These are phyloP conservation scores for Dasypus novemcinctus DNA, from an alignment of 2,113 vertebrate species.

Conservation along the genomic window DNA sequence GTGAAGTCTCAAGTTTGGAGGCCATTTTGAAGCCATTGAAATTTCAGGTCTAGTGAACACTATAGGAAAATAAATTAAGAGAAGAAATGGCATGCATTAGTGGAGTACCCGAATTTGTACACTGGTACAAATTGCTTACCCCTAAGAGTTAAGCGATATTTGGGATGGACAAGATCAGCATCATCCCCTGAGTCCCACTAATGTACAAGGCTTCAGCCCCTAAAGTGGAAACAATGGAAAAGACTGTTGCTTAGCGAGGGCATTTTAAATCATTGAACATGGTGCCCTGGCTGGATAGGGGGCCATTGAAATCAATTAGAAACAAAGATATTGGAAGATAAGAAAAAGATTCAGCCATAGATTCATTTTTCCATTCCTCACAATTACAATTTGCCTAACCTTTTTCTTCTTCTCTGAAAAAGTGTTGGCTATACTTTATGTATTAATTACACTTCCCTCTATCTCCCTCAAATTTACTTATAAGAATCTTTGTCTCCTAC, in stretches of 20 bases:
- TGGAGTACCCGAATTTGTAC: too few species aligned
- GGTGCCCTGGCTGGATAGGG: too few species aligned
- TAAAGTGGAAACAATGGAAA: background rate
- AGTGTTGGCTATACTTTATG: background rate
- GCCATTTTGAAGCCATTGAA: background rate
- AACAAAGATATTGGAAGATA: background rate
- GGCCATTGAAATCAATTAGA: rapidly evolving
- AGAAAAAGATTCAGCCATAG: rapidly evolving
- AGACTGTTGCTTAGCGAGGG: background rate
- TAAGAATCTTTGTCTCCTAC: background rate
- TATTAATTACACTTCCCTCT: background rate
- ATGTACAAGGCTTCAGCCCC: background rate
- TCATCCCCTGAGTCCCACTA: background rate
- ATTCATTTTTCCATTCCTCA: background rate
- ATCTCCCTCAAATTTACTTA: background rate
- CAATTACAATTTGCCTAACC: background rate
- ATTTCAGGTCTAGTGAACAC: background rate
- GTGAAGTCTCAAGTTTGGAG: background rate
- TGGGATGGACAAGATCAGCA: background rate
- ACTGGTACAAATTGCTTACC: background rate
- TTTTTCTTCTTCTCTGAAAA: background rate
- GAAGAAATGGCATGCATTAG: background rate
- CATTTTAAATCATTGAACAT: too few species aligned
- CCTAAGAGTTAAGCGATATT: background rate
- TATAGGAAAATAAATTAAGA: background rate